phyloP scores from a whole-genome alignment of 2,113 vertebrate species.

The Charina bottae region DNA sequence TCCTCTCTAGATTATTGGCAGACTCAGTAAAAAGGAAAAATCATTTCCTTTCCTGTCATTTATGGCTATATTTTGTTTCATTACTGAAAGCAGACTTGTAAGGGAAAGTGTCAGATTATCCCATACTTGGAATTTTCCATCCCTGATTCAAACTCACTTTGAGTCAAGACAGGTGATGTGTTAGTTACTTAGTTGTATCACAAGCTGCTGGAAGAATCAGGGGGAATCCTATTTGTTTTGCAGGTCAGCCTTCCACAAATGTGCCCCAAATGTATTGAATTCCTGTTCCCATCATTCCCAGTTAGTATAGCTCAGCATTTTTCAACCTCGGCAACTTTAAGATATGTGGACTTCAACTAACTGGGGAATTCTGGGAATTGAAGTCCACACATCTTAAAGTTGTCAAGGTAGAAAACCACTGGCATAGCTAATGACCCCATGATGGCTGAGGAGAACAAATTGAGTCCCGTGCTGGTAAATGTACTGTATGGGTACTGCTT shows the following conservation, averaged over 20 bases:
- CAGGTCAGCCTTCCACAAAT: not conserved
- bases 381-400: not conserved
- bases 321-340: not conserved
- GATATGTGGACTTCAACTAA: not conserved
- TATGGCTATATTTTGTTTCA: slow-evolving; percentile 26
- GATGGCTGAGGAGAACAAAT: not conserved
- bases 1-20: slow-evolving; percentile 28
- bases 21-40: slow-evolving; percentile 29
- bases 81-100: slow-evolving; percentile 25
- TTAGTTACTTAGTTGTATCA: not conserved
- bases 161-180: slow-evolving; percentile 17
- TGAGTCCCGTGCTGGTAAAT: not conserved
- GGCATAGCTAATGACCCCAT: not conserved
- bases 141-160: not conserved
- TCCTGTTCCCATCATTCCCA: not conserved
- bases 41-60: slow-evolving; percentile 32
- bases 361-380: not conserved
- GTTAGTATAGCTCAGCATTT: not conserved
- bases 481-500: no score
- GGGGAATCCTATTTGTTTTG: not conserved
- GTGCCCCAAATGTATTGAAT: not conserved
- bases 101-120: slow-evolving; percentile 5
- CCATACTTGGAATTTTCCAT: slow-evolving; percentile 23
- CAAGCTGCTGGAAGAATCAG: not conserved
- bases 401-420: not conserved